Evolutionary conservation across 1,140 invertebrate species (phyloP).

Genomic region (Caenorhabditis briggsae): DNA sequence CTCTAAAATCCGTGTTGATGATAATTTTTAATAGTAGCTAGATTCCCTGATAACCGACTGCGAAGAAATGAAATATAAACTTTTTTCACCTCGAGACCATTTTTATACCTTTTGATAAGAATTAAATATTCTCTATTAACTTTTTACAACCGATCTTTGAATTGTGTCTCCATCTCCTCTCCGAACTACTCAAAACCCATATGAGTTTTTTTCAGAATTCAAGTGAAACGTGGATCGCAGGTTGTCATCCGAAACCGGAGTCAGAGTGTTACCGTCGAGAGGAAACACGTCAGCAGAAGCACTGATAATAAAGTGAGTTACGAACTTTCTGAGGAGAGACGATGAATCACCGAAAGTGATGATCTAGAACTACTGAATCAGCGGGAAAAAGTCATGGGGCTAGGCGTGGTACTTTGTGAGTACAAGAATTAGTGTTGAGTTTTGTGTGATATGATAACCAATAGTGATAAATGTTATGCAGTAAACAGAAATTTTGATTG

Average conservation of each 20-base stretch:
- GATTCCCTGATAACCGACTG: background rate
- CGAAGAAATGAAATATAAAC: slow-evolving; percentile 3
- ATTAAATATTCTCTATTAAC: background rate
- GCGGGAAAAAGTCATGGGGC: background rate
- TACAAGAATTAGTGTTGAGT: slow-evolving; percentile 18
- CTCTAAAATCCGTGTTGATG: background rate
- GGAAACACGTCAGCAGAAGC: slow-evolving; percentile 42
- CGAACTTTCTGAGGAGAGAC: background rate
- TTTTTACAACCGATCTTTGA: background rate
- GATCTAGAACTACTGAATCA: slow-evolving; percentile 37
- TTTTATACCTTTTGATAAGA: background rate
- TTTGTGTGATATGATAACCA: background rate
- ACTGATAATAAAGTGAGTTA: slow-evolving; percentile 47
- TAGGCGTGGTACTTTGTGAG: slow-evolving; percentile 32
- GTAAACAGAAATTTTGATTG: background rate
- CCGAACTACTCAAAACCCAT: too few relatives aligned
- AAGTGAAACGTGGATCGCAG: slow-evolving; percentile 43
- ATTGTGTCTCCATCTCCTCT: background rate
- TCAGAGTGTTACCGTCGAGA: slow-evolving; percentile 28
- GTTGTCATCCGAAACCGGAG: slow-evolving; percentile 46
- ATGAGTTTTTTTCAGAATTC: slow-evolving; percentile 2
- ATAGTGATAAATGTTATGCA: slow-evolving; percentile 11
- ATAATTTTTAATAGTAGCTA: slow-evolving; percentile 24
- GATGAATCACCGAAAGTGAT: slow-evolving; percentile 2
- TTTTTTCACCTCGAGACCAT: slow-evolving; percentile 12